Conservation (phyloP, 2,797 vertebrate species). For the Leptatherina wallacei region DNA sequence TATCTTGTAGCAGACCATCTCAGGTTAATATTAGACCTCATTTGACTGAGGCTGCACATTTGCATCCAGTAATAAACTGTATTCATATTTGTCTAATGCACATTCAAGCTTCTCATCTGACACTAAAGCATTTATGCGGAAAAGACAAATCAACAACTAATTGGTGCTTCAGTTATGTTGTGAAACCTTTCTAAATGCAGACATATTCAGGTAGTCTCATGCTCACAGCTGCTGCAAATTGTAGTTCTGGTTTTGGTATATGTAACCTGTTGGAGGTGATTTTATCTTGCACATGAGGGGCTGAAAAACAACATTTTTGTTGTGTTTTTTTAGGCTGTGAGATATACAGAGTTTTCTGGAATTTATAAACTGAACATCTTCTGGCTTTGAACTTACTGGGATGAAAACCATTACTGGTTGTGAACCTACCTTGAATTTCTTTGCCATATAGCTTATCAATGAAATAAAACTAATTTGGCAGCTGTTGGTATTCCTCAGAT, state of each 20-base stretch:
- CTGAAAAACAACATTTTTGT: not conserved
- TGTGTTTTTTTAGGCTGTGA: not conserved
- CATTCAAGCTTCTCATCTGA: not conserved
- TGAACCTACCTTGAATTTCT: too few relatives aligned
- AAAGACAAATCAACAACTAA: conserved; percentile 1
- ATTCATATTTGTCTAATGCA: not conserved
- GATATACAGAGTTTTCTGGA: not conserved
- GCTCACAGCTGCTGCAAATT: not conserved
- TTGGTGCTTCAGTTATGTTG: not conserved
- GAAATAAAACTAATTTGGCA: too few relatives aligned
- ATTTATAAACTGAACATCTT: not conserved
- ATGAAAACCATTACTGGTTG: too few relatives aligned
- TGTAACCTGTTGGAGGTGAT: not conserved
- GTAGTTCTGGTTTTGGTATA: not conserved
- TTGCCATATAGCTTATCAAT: too few relatives aligned
- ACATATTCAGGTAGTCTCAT: not conserved
- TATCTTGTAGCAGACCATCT: not conserved
- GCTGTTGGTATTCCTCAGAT: too few relatives aligned
- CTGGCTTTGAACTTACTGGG: too few relatives aligned
- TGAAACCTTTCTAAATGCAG: not conserved
- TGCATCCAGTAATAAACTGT: too few relatives aligned
- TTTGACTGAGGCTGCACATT: conserved; percentile 8
- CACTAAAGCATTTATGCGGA: not conserved
- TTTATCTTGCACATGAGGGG: not conserved
- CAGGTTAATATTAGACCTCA: not conserved